Evolutionary conservation across 2,113 vertebrate genomes (phyloP).

Genomic region (Nestor notabilis): DNA sequence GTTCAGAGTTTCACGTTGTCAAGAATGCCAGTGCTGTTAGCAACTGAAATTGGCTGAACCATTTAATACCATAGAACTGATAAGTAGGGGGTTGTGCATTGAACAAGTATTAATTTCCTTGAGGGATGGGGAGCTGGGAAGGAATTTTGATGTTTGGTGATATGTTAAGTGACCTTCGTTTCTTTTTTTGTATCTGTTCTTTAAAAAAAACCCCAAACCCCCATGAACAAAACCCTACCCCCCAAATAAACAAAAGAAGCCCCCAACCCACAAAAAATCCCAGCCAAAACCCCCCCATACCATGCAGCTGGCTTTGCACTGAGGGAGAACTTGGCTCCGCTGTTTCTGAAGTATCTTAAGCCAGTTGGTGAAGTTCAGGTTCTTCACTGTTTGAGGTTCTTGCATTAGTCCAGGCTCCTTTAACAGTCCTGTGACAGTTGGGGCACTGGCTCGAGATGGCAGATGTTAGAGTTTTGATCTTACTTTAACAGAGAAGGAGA

Average conservation of each 20-base stretch:
- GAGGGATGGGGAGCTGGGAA: not conserved
- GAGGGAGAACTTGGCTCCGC: not conserved
- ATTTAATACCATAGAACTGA: not conserved
- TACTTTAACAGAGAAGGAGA: not conserved
- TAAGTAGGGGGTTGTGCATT: not conserved
- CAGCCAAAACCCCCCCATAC: rapidly evolving
- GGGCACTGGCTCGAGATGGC: not conserved
- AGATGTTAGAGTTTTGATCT: not conserved
- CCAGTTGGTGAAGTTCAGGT: not conserved
- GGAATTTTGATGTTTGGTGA: not conserved
- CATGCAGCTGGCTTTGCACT: not conserved
- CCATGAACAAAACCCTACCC: not conserved
- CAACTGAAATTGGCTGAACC: not conserved
- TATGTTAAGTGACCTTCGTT: rapidly evolving
- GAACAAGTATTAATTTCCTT: not conserved
- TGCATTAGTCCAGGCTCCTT: not conserved
- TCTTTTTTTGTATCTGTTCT: not conserved
- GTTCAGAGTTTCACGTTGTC: slow-evolving; percentile 62
- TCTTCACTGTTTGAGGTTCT: not conserved
- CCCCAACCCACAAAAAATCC: not conserved
- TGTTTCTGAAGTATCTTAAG: not conserved
- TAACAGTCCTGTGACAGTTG: not conserved
- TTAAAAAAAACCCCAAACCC: too few relatives aligned
- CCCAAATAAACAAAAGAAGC: not conserved
- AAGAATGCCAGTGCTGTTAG: slow-evolving; percentile 34